Evolutionary conservation across 2,113 vertebrate species (phyloP).

Genomic region (Ibidorhyncha struthersii): DNA sequence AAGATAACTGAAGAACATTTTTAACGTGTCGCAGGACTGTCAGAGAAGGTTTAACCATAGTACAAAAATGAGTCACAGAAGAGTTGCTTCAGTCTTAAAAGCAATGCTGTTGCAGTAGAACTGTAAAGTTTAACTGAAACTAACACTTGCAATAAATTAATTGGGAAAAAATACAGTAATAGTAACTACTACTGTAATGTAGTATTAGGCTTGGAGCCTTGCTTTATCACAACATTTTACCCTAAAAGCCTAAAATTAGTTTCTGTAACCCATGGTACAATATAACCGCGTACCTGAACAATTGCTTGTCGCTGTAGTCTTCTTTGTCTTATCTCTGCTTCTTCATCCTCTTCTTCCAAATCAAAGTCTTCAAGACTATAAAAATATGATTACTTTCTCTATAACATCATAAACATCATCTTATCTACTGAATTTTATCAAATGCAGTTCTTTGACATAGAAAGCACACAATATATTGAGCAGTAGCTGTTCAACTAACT

Average conservation of each 20-base stretch:
- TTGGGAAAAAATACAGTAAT: background rate
- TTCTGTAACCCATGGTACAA: background rate
- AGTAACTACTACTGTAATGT: background rate
- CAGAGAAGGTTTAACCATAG: background rate
- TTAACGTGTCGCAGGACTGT: background rate
- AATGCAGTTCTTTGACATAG: background rate
- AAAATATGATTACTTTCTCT: background rate
- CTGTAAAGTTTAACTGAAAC: background rate
- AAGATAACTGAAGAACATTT: background rate
- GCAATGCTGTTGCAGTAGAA: background rate
- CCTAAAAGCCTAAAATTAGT: background rate
- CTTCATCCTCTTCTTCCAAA: constrained; percentile 94
- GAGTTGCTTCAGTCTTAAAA: background rate
- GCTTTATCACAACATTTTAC: background rate
- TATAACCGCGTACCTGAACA: constrained; percentile 82
- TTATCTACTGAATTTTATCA: background rate
- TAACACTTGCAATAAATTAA: background rate
- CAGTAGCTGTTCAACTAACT: background rate
- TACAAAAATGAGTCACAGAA: background rate
- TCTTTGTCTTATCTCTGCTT: constrained; percentile 93
- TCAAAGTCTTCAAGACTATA: constrained; percentile 93
- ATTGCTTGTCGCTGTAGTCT: constrained; percentile 92
- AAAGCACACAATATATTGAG: background rate
- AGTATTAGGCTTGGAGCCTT: background rate
- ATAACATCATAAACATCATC: background rate